These are phyloP conservation scores for Hyperoodon ampullatus DNA, from an alignment of 2,113 vertebrate genomes.

Conservation along the genomic window DNA sequence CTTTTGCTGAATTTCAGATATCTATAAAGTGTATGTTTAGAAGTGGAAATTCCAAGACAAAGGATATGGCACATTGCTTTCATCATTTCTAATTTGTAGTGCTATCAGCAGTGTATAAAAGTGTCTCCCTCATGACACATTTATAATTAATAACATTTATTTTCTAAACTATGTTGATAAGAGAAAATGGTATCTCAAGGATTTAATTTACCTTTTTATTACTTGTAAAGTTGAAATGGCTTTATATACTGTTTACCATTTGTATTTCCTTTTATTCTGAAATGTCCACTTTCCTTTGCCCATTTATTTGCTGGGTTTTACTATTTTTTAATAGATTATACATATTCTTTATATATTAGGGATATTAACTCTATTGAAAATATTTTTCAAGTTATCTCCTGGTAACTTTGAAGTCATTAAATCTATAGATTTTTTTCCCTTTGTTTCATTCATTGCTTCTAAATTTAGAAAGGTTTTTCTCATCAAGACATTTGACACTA, in stretches of 20 bases:
- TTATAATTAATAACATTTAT: conserved; percentile 45
- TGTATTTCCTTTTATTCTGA: background rate
- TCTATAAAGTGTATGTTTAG: background rate
- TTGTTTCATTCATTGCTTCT: conserved; percentile 12
- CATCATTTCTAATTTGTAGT: conserved; percentile 28
- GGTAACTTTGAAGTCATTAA: background rate
- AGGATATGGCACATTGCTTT: background rate
- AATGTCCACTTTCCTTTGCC: background rate
- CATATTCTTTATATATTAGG: background rate
- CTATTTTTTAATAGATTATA: background rate
- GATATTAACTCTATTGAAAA: background rate
- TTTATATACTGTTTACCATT: background rate
- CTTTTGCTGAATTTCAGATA: conserved; percentile 33
- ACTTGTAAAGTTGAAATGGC: conserved; percentile 16
- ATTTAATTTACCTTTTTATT: conserved; percentile 42
- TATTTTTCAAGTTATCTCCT: conserved; percentile 7
- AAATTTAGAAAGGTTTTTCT: conserved; percentile 22
- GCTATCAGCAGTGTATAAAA: background rate
- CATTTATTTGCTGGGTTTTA: background rate
- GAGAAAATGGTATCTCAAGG: conserved; percentile 24
- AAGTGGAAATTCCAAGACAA: background rate
- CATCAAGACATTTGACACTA: background rate
- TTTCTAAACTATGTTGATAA: conserved; percentile 59
- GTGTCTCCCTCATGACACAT: background rate
- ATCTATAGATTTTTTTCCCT: background rate